phyloP scores from a whole-genome alignment of 2,113 vertebrate species.

The Nesoenas mayeri region DNA sequence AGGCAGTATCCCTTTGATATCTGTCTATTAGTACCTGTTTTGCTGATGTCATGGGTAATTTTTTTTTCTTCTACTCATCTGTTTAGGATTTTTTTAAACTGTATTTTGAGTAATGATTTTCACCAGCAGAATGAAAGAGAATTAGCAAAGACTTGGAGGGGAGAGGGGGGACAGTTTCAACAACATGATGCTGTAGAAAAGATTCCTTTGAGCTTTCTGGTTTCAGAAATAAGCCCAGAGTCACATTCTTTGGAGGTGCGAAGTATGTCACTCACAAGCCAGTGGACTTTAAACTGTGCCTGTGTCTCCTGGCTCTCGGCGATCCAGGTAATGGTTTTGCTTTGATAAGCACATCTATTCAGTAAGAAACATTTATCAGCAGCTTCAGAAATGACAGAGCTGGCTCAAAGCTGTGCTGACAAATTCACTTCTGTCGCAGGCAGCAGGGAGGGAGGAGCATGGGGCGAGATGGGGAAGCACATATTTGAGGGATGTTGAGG shows the following conservation, averaged over 20 bases:
- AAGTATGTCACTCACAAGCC: not conserved
- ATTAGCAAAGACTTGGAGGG: not conserved
- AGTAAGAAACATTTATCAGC: not conserved
- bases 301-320: not conserved
- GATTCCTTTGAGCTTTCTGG: not conserved
- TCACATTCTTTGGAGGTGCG: not conserved
- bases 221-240: not conserved
- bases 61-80: not conserved
- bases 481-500: not conserved
- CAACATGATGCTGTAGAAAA: not conserved
- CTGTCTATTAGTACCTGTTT: conserved; percentile 17
- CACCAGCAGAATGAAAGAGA: not conserved
- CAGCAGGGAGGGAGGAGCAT: not conserved
- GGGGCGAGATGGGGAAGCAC: not conserved
- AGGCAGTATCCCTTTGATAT: conserved; percentile 36
- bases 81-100: not conserved
- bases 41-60: not conserved
- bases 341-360: not conserved
- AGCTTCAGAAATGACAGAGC: not conserved
- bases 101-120: conserved; percentile 14
- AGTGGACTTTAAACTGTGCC: not conserved
- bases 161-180: not conserved
- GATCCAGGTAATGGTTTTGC: not conserved
- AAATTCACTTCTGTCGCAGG: not conserved
- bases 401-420: not conserved